A percentile compares a stretch with the other conserved stretches of the same genome.
These are phyloP conservation scores for Lithobates pipiens DNA, from an alignment of 2,797 vertebrate genomes.

Conservation along the genomic window DNA sequence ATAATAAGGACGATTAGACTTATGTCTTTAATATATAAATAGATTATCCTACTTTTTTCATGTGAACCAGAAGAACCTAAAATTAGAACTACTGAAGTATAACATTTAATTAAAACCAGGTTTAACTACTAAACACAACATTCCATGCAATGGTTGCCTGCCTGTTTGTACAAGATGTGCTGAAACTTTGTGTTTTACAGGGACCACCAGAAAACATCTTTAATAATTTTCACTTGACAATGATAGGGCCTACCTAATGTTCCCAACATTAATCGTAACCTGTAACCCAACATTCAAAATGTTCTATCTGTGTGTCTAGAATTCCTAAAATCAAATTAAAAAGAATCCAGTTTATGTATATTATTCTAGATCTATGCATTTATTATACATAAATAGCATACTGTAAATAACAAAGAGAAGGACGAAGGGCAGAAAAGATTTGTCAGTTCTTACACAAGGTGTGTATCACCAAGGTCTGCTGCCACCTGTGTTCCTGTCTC, in stretches of 20 bases:
- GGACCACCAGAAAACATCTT: neutral
- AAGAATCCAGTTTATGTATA: no score
- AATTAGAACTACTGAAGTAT: conserved; percentile 36
- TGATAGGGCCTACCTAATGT: neutral
- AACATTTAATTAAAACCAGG: conserved; percentile 55
- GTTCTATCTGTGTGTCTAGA: no score
- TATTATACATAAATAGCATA: no score
- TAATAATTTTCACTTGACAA: neutral
- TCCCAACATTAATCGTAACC: neutral
- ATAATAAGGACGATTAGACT: neutral
- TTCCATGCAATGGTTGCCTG: neutral
- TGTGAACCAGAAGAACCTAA: conserved; percentile 34
- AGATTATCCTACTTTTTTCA: conserved; percentile 1
- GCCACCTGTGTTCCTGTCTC: no score
- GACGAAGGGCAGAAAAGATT: no score
- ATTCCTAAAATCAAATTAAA: no score
- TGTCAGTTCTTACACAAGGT: no score
- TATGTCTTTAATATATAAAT: neutral
- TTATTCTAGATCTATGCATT: no score
- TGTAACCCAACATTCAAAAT: no score
- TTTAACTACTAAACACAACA: conserved; percentile 15
- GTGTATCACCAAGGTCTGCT: no score
- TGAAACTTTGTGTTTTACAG: neutral
- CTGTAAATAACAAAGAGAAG: no score
- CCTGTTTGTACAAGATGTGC: conserved; percentile 42